These are phyloP conservation scores for Hyperoplus lanceolatus DNA, from an alignment of 2,797 vertebrate species.

Conservation along the genomic window DNA sequence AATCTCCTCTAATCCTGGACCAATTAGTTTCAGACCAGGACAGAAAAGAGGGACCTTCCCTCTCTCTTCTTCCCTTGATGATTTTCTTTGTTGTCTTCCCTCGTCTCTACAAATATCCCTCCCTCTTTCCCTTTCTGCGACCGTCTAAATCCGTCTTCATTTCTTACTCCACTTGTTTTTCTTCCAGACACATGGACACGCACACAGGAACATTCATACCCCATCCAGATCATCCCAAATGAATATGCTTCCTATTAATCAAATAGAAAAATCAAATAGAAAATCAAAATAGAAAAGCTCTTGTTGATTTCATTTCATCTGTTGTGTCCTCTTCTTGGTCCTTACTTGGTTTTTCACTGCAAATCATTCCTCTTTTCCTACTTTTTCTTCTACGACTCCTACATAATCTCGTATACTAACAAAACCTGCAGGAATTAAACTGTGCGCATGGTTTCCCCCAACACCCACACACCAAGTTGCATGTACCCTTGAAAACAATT, in stretches of 20 bases:
- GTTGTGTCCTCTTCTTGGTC: slow-evolving; percentile 19
- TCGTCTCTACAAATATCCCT: slow-evolving; percentile 22
- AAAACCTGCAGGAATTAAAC: slow-evolving; percentile 19
- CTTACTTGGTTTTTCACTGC: neutral
- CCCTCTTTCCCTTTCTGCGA: slow-evolving; percentile 10
- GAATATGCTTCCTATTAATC: slow-evolving; percentile 64
- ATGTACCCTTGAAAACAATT: slow-evolving; percentile 24
- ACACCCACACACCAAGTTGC: slow-evolving; percentile 7
- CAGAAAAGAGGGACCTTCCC: slow-evolving; percentile 61
- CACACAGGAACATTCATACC: slow-evolving; percentile 22
- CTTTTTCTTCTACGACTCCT: neutral
- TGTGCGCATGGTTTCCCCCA: neutral
- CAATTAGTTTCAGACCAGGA: slow-evolving; percentile 87
- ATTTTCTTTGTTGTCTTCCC: slow-evolving; percentile 48
- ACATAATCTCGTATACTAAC: neutral
- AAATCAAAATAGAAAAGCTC: slow-evolving; percentile 65
- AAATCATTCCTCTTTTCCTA: neutral
- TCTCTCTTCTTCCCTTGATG: slow-evolving; percentile 38
- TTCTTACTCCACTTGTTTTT: slow-evolving; percentile 15
- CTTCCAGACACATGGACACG: slow-evolving; percentile 11
- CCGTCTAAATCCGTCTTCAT: slow-evolving; percentile 30
- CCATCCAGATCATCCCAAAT: slow-evolving; percentile 53
- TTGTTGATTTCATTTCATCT: slow-evolving; percentile 48
- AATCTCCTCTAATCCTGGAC: slow-evolving; percentile 85
- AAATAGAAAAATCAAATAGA: too few relatives aligned